Conservation (phyloP, 37 sponge, comb jelly and placozoan species). For the Halichondria panicea region DNA sequence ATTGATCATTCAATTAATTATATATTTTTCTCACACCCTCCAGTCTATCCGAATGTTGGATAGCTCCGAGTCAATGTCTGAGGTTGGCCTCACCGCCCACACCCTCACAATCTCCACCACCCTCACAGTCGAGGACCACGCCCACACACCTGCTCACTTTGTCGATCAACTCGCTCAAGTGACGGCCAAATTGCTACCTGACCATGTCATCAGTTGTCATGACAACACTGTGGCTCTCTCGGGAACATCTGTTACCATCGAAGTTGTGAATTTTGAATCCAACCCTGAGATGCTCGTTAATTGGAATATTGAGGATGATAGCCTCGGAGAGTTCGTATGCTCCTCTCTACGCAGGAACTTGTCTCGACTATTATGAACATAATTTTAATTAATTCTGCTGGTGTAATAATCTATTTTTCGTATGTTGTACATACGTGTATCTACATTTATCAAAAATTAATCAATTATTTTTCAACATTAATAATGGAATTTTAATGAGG, state of each 20-base stretch:
- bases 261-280: constrained; percentile 34
- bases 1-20: background rate
- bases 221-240: background rate
- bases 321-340: constrained; percentile 27
- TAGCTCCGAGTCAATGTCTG: constrained; percentile 43
- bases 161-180: constrained; percentile 16
- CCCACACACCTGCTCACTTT: constrained; percentile 20
- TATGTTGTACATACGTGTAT: background rate
- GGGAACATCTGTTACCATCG: constrained; percentile 30
- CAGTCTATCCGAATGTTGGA: constrained; percentile 52
- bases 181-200: constrained; percentile 17
- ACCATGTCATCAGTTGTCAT: background rate
- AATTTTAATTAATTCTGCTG: background rate
- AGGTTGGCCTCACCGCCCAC: constrained; percentile 54
- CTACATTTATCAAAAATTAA: no score
- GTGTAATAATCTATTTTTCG: background rate
- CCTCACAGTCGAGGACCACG: constrained; percentile 40
- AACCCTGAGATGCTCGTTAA: constrained; percentile 20
- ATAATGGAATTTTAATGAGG: no score
- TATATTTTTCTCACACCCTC: background rate
- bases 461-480: no score
- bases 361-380: constrained; percentile 14
- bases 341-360: constrained; percentile 35
- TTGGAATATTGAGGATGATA: constrained; percentile 39
- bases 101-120: constrained; percentile 36